These are phyloP conservation scores for Tenebrio molitor DNA, from an alignment of 1,140 invertebrate genomes.

Conservation along the genomic window DNA sequence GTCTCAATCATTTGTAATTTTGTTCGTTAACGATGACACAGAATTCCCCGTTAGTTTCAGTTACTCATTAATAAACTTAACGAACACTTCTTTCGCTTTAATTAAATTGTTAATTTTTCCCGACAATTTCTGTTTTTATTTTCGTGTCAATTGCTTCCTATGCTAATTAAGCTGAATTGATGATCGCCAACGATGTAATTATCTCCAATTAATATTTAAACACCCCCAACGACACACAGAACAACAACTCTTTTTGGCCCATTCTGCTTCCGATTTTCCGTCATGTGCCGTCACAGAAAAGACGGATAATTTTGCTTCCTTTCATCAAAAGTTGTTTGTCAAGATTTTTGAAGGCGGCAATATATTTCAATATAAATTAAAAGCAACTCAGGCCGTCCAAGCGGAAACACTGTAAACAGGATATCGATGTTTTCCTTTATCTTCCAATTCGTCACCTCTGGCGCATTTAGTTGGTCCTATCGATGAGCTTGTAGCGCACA, in stretches of 20 bases:
- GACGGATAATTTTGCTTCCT: constrained; percentile 30
- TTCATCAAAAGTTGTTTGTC: constrained; percentile 31
- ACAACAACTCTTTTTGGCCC: constrained; percentile 19
- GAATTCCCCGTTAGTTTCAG: constrained; percentile 44
- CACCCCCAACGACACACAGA: constrained; percentile 24
- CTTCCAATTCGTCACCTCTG: constrained; percentile 30
- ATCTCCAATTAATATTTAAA: constrained; percentile 39
- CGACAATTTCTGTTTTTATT: constrained; percentile 37
- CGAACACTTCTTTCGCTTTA: constrained; percentile 36
- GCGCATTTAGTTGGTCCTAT: constrained; percentile 6
- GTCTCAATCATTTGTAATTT: constrained; percentile 47
- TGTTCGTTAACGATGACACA: constrained; percentile 44
- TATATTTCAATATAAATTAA: constrained; percentile 26
- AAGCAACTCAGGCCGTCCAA: constrained; percentile 10
- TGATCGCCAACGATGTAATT: constrained; percentile 35
- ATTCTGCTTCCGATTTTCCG: constrained; percentile 17
- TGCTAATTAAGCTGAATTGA: constrained; percentile 39
- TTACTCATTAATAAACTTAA: constrained; percentile 41
- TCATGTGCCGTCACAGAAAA: not conserved
- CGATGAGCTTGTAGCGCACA: constrained; percentile 1
- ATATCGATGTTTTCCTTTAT: constrained; percentile 30
- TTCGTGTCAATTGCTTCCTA: constrained; percentile 31
- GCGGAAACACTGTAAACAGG: constrained; percentile 30
- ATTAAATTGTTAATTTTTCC: constrained; percentile 45
- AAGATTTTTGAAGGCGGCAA: constrained; percentile 30